Percentiles rank a stretch among this genome's conserved stretches.
Evolutionary conservation across 1,140 invertebrate species (phyloP).

Genomic region (Acromyrmex heyeri): DNA sequence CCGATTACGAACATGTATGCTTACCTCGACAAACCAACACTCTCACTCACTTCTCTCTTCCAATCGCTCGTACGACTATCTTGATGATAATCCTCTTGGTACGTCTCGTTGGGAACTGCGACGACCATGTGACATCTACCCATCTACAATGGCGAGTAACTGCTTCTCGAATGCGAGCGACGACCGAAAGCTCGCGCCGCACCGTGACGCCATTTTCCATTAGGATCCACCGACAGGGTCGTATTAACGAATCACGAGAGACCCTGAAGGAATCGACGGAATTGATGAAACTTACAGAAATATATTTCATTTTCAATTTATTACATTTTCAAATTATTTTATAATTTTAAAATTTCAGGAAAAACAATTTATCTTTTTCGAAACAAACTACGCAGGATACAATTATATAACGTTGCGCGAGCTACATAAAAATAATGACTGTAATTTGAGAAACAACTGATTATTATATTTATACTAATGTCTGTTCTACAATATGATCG

Average conservation of each 20-base stretch:
- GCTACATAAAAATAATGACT: not conserved
- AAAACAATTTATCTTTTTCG: not conserved
- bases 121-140: slow-evolving; percentile 54
- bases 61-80: not conserved
- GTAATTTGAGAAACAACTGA: not conserved
- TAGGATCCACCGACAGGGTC: slow-evolving; percentile 51
- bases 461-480: too few species aligned
- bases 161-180: slow-evolving; percentile 65
- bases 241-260: slow-evolving; percentile 16
- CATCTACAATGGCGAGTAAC: slow-evolving; percentile 82
- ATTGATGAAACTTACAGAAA: not conserved
- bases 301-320: not conserved
- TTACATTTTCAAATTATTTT: not conserved
- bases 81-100: not conserved
- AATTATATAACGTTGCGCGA: not conserved
- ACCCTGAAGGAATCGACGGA: not conserved
- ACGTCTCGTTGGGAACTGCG: not conserved
- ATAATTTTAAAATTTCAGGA: not conserved
- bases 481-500: too few species aligned
- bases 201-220: slow-evolving; percentile 81
- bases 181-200: slow-evolving; percentile 65
- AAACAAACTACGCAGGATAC: not conserved
- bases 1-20: slow-evolving; percentile 21
- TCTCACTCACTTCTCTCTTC: not conserved
- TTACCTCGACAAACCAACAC: slow-evolving; percentile 13